A percentile compares a stretch with the other conserved stretches of the same genome.
phyloP scores from a whole-genome alignment of 2,113 vertebrate species.

The human region GRCh38 chr9:131803501-131804000 shows the following conservation, averaged over 20 bases:
- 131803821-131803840: neutral
- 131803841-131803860: neutral
- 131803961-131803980: neutral
- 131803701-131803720: neutral
- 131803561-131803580: neutral
- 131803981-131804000: accelerated
- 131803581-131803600: neutral
- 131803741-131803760: neutral
- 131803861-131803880: neutral
- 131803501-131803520: neutral
- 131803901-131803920: neutral
- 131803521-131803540: neutral
- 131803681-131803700: neutral
- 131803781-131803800: neutral
- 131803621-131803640: neutral
- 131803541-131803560: neutral
- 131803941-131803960: neutral
- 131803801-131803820: neutral
- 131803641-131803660: neutral
- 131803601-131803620: neutral
- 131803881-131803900: neutral
- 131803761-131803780: neutral
- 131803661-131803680: neutral
- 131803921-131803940: neutral
- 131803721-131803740: neutral